Conservation (phyloP, 2,797 vertebrate species). For the Eulemur rubriventer region DNA sequence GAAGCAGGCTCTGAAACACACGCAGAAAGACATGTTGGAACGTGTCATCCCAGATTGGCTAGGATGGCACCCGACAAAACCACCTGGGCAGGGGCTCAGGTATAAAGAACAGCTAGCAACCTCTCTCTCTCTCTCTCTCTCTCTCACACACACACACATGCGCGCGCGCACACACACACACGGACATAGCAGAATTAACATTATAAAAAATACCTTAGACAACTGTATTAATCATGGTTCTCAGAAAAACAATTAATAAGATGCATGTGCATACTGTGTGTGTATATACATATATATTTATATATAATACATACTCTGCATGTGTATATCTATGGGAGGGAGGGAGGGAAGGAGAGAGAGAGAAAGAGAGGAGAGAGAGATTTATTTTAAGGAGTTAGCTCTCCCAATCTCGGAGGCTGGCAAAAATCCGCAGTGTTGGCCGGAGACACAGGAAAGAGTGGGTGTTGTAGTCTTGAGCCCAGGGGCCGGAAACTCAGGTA, state of each 20-base stretch:
- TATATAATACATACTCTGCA: background rate
- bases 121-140: background rate
- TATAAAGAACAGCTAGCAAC: background rate
- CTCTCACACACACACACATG: background rate
- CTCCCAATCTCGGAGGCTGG: background rate
- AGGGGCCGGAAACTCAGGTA: background rate
- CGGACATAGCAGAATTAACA: background rate
- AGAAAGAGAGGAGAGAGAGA: background rate
- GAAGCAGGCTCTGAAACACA: no score
- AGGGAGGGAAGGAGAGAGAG: background rate
- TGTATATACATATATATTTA: background rate
- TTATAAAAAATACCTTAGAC: background rate
- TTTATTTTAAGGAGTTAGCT: background rate
- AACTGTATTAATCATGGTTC: background rate
- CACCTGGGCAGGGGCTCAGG: background rate
- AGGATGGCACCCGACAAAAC: accelerated
- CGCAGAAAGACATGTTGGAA: accelerated
- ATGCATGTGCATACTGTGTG: background rate
- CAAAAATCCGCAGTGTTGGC: background rate
- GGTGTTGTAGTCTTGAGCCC: background rate
- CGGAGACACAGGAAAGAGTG: background rate
- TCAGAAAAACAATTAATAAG: background rate
- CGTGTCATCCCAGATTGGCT: accelerated
- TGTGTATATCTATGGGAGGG: background rate
- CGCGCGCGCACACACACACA: background rate